Evolutionary conservation across 2,888 invertebrate species (phyloP).

Genomic region (Lycocerus yunnanus): DNA sequence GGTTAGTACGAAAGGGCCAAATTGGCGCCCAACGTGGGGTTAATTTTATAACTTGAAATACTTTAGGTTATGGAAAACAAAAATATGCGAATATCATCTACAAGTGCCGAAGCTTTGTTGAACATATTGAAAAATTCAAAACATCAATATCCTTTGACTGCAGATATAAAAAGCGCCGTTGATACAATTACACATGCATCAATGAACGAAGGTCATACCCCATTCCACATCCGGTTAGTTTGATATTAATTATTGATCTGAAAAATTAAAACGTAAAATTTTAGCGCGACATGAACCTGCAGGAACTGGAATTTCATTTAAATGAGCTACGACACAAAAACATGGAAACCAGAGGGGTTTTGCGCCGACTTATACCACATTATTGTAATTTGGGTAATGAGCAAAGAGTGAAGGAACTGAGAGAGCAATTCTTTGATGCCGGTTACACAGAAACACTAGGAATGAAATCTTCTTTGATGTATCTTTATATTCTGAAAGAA

Average conservation of each 20-base stretch:
- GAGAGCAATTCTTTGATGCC: conserved; percentile 57
- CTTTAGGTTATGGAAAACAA: conserved; percentile 32
- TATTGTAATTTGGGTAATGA: conserved; percentile 63
- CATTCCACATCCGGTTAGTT: conserved; percentile 58
- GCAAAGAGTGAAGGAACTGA: conserved; percentile 60
- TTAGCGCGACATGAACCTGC: conserved; percentile 66
- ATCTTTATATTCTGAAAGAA: conserved; percentile 62
- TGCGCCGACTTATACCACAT: conserved; percentile 65
- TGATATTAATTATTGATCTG: background rate
- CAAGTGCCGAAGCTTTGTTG: conserved; percentile 28
- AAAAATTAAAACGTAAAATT: conserved; percentile 17
- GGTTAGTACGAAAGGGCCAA: no score
- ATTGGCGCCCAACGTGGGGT: no score
- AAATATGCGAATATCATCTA: conserved; percentile 33
- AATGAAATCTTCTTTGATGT: conserved; percentile 68
- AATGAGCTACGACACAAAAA: conserved; percentile 67
- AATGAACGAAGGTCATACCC: conserved; percentile 40
- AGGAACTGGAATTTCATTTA: conserved; percentile 67
- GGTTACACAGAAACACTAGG: conserved; percentile 63
- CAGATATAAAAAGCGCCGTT: conserved; percentile 25
- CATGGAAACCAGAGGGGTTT: conserved; percentile 68
- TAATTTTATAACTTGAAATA: conserved; percentile 11
- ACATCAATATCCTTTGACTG: background rate
- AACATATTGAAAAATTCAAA: conserved; percentile 7
- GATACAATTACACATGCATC: conserved; percentile 32